Evolutionary conservation across 2,113 vertebrate genomes (phyloP).

Genomic region (Glareola pratincola): DNA sequence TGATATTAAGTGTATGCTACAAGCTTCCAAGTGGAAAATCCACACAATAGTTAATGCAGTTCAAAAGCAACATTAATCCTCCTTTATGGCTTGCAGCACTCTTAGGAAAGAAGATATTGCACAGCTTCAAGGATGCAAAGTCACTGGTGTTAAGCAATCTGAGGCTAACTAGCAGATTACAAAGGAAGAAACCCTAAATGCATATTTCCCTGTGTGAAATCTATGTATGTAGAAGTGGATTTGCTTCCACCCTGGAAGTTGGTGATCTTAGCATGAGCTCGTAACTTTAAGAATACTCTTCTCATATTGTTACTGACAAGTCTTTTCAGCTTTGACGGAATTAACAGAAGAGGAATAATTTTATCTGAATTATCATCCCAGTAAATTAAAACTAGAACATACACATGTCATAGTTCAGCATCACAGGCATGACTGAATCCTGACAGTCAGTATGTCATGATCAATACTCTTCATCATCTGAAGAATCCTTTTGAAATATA

Average conservation of each 20-base stretch:
- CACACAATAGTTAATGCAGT: background rate
- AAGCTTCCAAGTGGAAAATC: constrained; percentile 24
- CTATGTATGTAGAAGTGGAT: background rate
- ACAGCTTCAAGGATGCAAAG: background rate
- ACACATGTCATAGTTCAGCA: background rate
- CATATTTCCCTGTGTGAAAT: background rate
- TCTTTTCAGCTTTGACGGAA: background rate
- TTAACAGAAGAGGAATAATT: background rate
- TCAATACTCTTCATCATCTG: background rate
- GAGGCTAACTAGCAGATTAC: background rate
- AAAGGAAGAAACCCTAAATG: background rate
- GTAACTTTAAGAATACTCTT: background rate
- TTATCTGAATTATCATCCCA: background rate
- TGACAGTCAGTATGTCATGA: background rate
- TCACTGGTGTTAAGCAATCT: background rate
- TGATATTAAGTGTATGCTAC: background rate
- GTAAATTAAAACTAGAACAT: background rate
- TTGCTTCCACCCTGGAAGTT: background rate
- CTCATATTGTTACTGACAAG: background rate
- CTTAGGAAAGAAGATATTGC: background rate
- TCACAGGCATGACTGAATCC: background rate
- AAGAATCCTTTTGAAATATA: background rate
- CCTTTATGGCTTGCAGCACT: background rate
- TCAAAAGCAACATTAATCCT: constrained; percentile 24
- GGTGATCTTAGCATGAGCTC: background rate